Percentiles rank a stretch among this genome's conserved stretches.
Evolutionary conservation across 2,113 vertebrate species (phyloP).

Genomic region (Ictalurus furcatus): DNA sequence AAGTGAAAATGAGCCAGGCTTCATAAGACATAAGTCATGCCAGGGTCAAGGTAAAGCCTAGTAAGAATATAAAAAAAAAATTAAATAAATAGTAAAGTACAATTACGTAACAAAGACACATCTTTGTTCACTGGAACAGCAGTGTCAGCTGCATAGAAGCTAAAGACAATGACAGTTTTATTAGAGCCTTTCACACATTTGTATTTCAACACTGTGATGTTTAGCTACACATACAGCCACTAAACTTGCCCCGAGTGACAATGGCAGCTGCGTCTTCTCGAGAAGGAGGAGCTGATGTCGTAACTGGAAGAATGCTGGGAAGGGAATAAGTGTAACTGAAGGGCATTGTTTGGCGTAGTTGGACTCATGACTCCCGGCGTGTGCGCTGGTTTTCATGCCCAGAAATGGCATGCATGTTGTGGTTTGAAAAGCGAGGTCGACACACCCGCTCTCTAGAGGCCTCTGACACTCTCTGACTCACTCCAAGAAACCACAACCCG

Average conservation of each 20-base stretch:
- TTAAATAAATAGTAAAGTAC: no score
- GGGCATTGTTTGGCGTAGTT: conserved; percentile 48
- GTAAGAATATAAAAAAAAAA: background rate
- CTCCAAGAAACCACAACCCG: conserved; percentile 47
- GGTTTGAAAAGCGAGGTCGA: conserved; percentile 49
- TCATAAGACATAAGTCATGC: background rate
- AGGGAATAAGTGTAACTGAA: conserved; percentile 37
- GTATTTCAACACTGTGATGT: conserved; percentile 37
- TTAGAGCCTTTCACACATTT: conserved; percentile 46
- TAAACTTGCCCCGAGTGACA: conserved; percentile 40
- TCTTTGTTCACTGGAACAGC: background rate
- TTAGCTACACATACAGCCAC: conserved; percentile 24
- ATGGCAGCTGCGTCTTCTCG: conserved; percentile 49
- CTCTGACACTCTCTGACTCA: conserved; percentile 35
- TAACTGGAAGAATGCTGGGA: conserved; percentile 46
- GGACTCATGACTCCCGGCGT: conserved; percentile 33
- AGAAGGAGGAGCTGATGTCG: conserved; percentile 48
- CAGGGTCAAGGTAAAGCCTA: background rate
- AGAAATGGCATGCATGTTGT: conserved; percentile 50
- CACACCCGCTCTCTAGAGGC: conserved; percentile 42
- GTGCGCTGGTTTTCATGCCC: conserved; percentile 48
- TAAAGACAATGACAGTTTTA: conserved; percentile 43
- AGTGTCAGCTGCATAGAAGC: conserved; percentile 33
- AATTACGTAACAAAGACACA: conserved; percentile 9
- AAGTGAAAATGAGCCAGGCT: background rate